phyloP scores from a whole-genome alignment of 2,797 vertebrate genomes.

The Hafferia zeledoni region DNA sequence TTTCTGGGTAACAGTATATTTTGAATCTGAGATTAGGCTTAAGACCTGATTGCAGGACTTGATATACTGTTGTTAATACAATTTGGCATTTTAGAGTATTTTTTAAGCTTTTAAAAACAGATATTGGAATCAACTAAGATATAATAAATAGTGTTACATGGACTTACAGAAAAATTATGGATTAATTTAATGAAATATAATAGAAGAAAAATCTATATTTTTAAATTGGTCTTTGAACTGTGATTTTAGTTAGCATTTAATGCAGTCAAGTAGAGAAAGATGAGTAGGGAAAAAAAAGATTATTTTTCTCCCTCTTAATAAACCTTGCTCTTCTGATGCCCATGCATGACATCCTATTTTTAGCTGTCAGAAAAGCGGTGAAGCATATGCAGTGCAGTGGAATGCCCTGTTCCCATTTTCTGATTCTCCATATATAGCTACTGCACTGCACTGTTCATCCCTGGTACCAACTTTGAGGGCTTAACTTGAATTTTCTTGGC shows the following conservation, averaged over 20 bases:
- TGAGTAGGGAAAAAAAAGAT: not conserved
- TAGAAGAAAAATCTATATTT: not conserved
- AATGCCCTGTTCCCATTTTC: constrained; percentile 24
- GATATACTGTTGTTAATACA: constrained; percentile 6
- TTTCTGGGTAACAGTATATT: constrained; percentile 61
- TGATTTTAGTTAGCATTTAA: not conserved
- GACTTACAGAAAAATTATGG: not conserved
- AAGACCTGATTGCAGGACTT: constrained; percentile 44
- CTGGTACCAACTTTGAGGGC: constrained; percentile 13
- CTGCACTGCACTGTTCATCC: not conserved
- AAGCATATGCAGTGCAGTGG: not conserved
- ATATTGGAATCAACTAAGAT: not conserved
- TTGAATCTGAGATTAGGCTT: constrained; percentile 43
- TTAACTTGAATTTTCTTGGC: not conserved
- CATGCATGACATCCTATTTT: not conserved
- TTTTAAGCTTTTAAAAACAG: constrained; percentile 53
- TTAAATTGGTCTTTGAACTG: not conserved
- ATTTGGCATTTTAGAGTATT: constrained; percentile 58
- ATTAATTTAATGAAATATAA: not conserved
- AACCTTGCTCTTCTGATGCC: not conserved
- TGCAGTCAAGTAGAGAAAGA: not conserved
- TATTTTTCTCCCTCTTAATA: not conserved
- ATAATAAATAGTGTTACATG: not conserved
- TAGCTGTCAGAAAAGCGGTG: not conserved
- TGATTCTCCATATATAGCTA: constrained; percentile 40